phyloP scores from a whole-genome alignment of 2,113 vertebrate genomes.

The Emydocephalus ijimae region DNA sequence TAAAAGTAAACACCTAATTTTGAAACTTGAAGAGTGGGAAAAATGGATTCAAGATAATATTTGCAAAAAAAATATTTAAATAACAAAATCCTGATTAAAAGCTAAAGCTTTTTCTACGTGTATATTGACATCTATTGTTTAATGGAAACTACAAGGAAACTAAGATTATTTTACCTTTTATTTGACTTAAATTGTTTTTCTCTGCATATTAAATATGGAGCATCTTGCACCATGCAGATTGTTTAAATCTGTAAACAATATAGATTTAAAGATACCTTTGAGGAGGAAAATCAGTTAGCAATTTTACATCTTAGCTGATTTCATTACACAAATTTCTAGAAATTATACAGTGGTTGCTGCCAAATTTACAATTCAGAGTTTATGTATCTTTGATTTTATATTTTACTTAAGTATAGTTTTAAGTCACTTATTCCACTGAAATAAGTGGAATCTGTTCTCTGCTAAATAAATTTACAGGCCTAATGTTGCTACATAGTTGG shows the following conservation, averaged over 20 bases:
- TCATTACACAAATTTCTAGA: background rate
- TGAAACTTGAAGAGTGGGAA: background rate
- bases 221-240: background rate
- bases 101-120: no score
- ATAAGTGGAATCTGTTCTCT: background rate
- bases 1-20: background rate
- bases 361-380: background rate
- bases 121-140: background rate
- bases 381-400: constrained; percentile 35
- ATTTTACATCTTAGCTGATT: background rate
- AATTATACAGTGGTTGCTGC: background rate
- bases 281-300: background rate
- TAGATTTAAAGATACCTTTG: background rate
- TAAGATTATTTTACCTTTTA: background rate
- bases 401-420: constrained; percentile 4
- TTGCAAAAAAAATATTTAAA: background rate
- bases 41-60: background rate
- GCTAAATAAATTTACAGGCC: background rate
- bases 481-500: background rate
- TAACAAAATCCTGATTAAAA: background rate
- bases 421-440: background rate
- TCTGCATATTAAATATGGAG: background rate
- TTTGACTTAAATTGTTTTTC: background rate
- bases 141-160: background rate
- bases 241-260: background rate